Conservation (phyloP, 1,140 invertebrate species). For the Chlorops oryzae region DNA sequence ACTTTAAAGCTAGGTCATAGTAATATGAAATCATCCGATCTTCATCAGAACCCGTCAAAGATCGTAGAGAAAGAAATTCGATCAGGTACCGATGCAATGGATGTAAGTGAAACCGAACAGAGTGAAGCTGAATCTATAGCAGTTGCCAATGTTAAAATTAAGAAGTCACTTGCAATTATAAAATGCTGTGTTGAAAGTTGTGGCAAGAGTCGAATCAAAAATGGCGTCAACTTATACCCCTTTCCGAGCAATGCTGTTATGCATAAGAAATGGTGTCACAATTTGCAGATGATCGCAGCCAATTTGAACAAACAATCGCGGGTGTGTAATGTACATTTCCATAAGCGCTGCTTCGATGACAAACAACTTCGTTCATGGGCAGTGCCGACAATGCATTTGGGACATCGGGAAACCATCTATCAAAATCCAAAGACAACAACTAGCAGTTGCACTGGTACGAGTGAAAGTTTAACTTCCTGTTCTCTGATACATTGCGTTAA, state of each 20-base stretch:
- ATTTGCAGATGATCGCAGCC: constrained; percentile 24
- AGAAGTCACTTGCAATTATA: constrained; percentile 17
- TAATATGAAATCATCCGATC: constrained; percentile 34
- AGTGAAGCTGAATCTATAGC: background rate
- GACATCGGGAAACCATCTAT: constrained; percentile 33
- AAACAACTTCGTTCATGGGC: constrained; percentile 36
- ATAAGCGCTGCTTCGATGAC: constrained; percentile 38
- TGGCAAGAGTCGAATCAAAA: constrained; percentile 28
- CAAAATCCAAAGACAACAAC: constrained; percentile 25
- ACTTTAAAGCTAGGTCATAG: constrained; percentile 39
- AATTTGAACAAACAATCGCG: constrained; percentile 19
- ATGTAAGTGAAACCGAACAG: background rate
- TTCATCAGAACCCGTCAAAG: constrained; percentile 28
- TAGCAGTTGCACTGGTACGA: too few species aligned
- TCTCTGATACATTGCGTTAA: constrained; percentile 31
- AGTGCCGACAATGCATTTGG: constrained; percentile 35
- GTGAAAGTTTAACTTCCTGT: too few species aligned
- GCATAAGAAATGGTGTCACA: constrained; percentile 34
- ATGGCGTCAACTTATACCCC: constrained; percentile 30
- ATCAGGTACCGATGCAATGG: background rate
- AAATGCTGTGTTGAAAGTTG: constrained; percentile 36
- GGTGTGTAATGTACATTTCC: constrained; percentile 36
- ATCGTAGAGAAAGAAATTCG: background rate
- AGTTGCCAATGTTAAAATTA: constrained; percentile 24
- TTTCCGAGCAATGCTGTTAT: constrained; percentile 32